Evolutionary conservation across 2,797 vertebrate species (phyloP), one percentile per base, ranked within the genome.

Genomic region (Mionectes olivaceus): DNA sequence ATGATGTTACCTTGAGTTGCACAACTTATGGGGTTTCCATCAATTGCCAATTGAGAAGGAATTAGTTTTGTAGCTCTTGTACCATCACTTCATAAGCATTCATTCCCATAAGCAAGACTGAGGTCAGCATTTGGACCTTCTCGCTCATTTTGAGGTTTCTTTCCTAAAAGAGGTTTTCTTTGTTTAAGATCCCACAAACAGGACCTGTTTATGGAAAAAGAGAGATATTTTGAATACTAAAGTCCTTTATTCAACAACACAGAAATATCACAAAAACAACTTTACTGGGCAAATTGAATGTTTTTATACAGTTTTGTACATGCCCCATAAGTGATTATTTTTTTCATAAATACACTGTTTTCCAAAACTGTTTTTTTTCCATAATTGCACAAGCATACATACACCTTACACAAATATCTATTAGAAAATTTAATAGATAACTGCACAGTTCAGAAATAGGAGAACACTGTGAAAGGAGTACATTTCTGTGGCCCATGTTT

Each of bases 311-410:
- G 96, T 98, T 98, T 98, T 98, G 97, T 98, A 98, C 98, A 98
- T 98, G 98, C 98, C 98, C 98, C 98, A 97, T 98, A 98, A 97
- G 97, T 98, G 97, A 98, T 97, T 98, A 95, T 97, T 97, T 97
- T 98, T 98, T 97, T 97, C 97, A 98, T 98, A 98, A 98, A 98
- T 98, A 98, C 98, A 98, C 97, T 96, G 97, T 98, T 98, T 98
- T 98, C 97, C 98, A 98, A 98, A 98, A 98, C 97, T 97, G 96
- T 8, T 9, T 96, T 98, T 96, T 97, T 97, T 93, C 65, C 97
- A 98, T 98, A 98, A 98, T 97, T 98, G 98, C 98, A 98, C 98
- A 98, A 98, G 98, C 98, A 98, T 98, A 98, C 98, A 98, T 98
- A 98, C 97, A 98, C 97, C 97, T 98, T 98, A 98, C 98, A 98